phyloP scores from a whole-genome alignment of 2,888 invertebrate species.

The Drosophila kanekoi region DNA sequence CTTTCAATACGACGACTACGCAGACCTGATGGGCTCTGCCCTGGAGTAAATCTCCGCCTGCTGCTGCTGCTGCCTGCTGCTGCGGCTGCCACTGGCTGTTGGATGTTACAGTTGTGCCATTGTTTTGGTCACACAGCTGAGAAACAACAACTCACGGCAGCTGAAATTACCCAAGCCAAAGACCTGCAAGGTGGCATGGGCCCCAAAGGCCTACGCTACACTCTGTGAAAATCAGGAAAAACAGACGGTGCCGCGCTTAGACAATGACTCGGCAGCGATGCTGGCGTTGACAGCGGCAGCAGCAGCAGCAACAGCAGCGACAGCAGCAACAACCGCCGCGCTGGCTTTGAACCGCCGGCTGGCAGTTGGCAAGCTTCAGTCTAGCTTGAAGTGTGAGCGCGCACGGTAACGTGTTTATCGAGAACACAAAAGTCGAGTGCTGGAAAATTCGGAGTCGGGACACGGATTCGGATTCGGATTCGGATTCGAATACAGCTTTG shows the following conservation, averaged over 20 bases:
- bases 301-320: conserved; percentile 21
- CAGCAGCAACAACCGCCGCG: conserved; percentile 14
- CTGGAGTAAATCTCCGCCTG: conserved; percentile 57
- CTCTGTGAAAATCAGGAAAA: conserved; percentile 78
- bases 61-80: conserved; percentile 31
- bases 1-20: conserved; percentile 20
- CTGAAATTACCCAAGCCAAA: conserved; percentile 79
- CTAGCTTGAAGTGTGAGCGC: conserved; percentile 62
- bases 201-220: conserved; percentile 57
- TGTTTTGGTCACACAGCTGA: conserved; percentile 80
- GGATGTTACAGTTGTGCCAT: conserved; percentile 69
- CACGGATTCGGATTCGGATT: conserved; percentile 27
- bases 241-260: conserved; percentile 55
- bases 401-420: conserved; percentile 46
- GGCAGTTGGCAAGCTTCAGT: conserved; percentile 66
- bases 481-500: conserved; percentile 32
- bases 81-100: conserved; percentile 13
- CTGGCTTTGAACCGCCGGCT: conserved; percentile 65
- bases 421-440: conserved; percentile 4
- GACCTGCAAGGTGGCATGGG: conserved; percentile 79
- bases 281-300: conserved; percentile 14
- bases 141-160: conserved; percentile 69
- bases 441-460: conserved; percentile 15
- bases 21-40: conserved; percentile 52
- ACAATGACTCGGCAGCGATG: conserved; percentile 68